Base-by-base conservation (phyloP, 1,140 invertebrate genomes). In the Drosophila leontia region DNA sequence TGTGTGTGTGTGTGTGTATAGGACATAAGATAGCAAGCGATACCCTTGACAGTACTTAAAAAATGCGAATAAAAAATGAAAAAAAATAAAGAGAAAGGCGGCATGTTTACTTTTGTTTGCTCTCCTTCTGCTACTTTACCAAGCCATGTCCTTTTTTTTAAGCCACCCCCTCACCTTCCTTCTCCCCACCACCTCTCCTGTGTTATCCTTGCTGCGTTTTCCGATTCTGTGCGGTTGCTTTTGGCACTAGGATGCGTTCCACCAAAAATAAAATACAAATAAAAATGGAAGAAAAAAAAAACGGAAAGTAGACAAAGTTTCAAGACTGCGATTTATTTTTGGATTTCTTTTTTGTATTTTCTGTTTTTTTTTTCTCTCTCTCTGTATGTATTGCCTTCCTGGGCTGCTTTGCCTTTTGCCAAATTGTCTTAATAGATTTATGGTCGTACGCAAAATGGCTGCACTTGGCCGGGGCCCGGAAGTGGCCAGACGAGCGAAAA, bases 11-110 rank as follows among this genome's bases (percentile, higher is more conserved):
- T 58, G 59, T 70, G 69, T 55, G 37, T 69, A 81, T 65, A 72
- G 77, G 83, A 78, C 67, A 50, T 51, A 72, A 88, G 84, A 88
- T 90, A 88, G 84, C 84, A 69, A 88, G 84, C 85, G 85, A 90
- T 88, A 88, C 84, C 85, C 84, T 84, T 88, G 84, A 90, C 85
- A 88, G 84, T 88, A 84, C 84, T 88, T 88, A 90, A 88, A 88
- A 83, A 83, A 62, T 74, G 51, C 69, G 55, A 72, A 71, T 48
- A 70, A 70, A 70, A 58, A 75, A 75, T 1, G 2, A 26, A 57
- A 34, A 69, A 77, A 69, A 77, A 74, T 23, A 17, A 83, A 50
- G 26, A 80, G 82, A 88, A 68, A 32, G 62, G 13, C 29, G 62
- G 63, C 48, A 39, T 68, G 68, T 80, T 88, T 65, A 78, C 78